phyloP scores from a whole-genome alignment of 2,888 invertebrate genomes.

The Catotricha subobsoleta region DNA sequence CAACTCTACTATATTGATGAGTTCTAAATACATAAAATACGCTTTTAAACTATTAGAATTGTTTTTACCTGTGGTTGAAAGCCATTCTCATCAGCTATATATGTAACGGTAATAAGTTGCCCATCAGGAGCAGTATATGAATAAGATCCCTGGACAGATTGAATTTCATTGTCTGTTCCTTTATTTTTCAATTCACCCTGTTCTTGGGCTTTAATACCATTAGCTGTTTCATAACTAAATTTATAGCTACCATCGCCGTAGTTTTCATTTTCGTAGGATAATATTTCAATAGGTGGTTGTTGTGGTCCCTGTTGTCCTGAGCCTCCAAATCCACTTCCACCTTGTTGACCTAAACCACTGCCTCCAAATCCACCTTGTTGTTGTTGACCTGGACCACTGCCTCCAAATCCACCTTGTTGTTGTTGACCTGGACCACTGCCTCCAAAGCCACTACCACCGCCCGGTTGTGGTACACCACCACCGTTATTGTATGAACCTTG shows the following conservation, averaged over 20 bases:
- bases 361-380: slow-evolving; percentile 11
- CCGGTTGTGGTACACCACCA: slow-evolving; percentile 9
- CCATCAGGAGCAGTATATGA: slow-evolving; percentile 49
- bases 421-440: not conserved
- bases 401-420: not conserved
- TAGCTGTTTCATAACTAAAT: slow-evolving; percentile 29
- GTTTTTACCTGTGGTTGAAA: slow-evolving; percentile 33
- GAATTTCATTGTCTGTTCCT: slow-evolving; percentile 35
- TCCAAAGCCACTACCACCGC: not conserved
- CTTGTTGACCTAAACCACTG: slow-evolving; percentile 16
- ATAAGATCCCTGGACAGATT: slow-evolving; percentile 40
- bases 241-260: slow-evolving; percentile 40
- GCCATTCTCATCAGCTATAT: slow-evolving; percentile 47
- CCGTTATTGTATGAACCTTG: slow-evolving; percentile 10
- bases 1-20: too few species aligned
- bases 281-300: slow-evolving; percentile 33
- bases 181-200: slow-evolving; percentile 41
- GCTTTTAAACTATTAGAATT: too few species aligned
- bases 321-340: slow-evolving; percentile 13
- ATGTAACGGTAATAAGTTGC: slow-evolving; percentile 38
- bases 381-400: not conserved
- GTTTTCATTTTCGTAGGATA: slow-evolving; percentile 38
- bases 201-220: slow-evolving; percentile 44
- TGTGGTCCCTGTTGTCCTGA: slow-evolving; percentile 17
- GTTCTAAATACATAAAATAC: too few species aligned